Percentiles rank a stretch among this genome's conserved stretches.
phyloP scores from a whole-genome alignment of 1,140 invertebrate genomes.

The Drosophila equinoxialis region DNA sequence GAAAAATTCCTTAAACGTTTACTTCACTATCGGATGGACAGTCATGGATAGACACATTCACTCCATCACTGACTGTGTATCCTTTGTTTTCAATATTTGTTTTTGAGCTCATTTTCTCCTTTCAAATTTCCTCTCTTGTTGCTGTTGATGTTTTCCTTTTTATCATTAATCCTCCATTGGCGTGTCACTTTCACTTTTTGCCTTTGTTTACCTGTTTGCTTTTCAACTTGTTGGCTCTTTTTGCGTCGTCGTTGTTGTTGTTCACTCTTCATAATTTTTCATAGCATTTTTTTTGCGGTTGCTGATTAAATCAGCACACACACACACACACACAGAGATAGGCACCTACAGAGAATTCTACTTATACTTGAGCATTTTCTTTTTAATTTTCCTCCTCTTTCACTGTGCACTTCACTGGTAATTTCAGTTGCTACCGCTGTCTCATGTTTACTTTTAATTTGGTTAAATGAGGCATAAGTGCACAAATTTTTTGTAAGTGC shows the following conservation, averaged over 20 bases:
- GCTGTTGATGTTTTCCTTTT: conserved; percentile 37
- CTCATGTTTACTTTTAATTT: conserved; percentile 80
- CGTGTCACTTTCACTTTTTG: conserved; percentile 71
- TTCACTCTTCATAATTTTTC: conserved; percentile 59
- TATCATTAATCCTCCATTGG: conserved; percentile 42
- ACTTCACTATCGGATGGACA: not conserved
- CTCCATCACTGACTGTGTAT: not conserved
- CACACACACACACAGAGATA: conserved; percentile 19
- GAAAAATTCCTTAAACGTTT: conserved; percentile 8
- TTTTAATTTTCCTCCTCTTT: conserved; percentile 55
- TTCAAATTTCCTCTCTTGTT: conserved; percentile 44
- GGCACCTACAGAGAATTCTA: conserved; percentile 5
- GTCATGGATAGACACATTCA: no score
- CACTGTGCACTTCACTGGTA: conserved; percentile 35
- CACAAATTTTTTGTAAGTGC: conserved; percentile 71
- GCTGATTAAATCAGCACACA: conserved; percentile 56
- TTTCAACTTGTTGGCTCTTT: conserved; percentile 12
- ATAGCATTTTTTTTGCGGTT: conserved; percentile 74
- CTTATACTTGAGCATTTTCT: conserved; percentile 35
- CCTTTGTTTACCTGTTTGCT: conserved; percentile 50
- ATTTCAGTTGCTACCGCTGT: conserved; percentile 25
- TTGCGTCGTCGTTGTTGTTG: not conserved
- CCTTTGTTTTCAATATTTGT: conserved; percentile 7
- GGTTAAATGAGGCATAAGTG: conserved; percentile 80
- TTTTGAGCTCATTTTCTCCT: conserved; percentile 27